Evolutionary conservation across 2,113 vertebrate species (phyloP).

Genomic region (Phrynocephalus versicolor): DNA sequence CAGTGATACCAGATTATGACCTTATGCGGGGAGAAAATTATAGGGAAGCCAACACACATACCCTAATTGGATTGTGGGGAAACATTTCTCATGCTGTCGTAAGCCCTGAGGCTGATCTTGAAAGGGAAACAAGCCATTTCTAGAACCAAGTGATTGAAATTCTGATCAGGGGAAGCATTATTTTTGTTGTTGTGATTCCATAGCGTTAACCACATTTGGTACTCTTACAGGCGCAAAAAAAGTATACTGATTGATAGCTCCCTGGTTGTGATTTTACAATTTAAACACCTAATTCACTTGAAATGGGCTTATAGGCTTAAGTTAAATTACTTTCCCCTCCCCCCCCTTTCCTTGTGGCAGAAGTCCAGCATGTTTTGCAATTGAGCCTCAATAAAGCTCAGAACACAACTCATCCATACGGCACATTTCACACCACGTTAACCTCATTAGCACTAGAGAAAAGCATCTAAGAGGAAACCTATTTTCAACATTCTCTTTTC

Average conservation of each 20-base stretch:
- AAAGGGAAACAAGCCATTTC: constrained; percentile 6
- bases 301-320: constrained; percentile 53
- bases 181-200: not conserved
- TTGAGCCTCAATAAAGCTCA: constrained; percentile 58
- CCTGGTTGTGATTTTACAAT: constrained; percentile 57
- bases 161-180: constrained; percentile 21
- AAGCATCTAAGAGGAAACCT: constrained; percentile 42
- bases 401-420: constrained; percentile 43
- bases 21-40: not conserved
- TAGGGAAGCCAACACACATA: not conserved
- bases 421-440: constrained; percentile 60
- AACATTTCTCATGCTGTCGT: not conserved
- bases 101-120: constrained; percentile 11
- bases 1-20: not conserved
- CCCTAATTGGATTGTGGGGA: not conserved
- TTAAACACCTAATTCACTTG: constrained; percentile 59
- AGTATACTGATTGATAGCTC: constrained; percentile 48
- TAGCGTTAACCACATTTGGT: constrained; percentile 41
- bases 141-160: constrained; percentile 35
- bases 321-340: constrained; percentile 56
- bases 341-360: constrained; percentile 38
- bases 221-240: constrained; percentile 39
- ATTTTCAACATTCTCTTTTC: constrained; percentile 49
- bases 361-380: constrained; percentile 61
- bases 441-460: constrained; percentile 56